A percentile compares a stretch with the other conserved stretches of the same genome.
These are phyloP conservation scores for Gasterosteus aculeatus DNA, from an alignment of 2,113 vertebrate species.

Conservation along the genomic window DNA sequence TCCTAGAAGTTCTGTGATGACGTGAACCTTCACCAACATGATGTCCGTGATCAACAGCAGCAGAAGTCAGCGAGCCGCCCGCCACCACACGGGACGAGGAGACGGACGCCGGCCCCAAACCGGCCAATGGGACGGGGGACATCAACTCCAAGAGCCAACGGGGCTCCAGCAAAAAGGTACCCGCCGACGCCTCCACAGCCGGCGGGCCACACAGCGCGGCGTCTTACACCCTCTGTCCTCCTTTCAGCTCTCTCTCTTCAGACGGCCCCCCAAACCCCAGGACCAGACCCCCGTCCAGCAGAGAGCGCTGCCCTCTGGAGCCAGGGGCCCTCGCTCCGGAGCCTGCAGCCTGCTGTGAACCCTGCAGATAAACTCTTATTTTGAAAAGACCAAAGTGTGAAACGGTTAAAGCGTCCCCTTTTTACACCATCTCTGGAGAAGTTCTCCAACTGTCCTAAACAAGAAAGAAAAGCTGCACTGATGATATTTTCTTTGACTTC, in stretches of 20 bases:
- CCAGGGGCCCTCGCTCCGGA: slow-evolving; percentile 65
- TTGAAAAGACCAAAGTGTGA: not conserved
- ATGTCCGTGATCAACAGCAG: slow-evolving; percentile 19
- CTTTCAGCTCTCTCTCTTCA: slow-evolving; percentile 77
- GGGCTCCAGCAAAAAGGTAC: slow-evolving; percentile 74
- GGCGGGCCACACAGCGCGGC: too few species aligned
- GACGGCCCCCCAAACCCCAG: slow-evolving; percentile 52
- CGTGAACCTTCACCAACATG: not conserved
- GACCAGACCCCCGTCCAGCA: slow-evolving; percentile 7
- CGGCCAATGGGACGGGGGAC: slow-evolving; percentile 58
- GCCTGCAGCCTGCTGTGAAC: slow-evolving; percentile 74
- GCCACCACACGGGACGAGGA: slow-evolving; percentile 21
- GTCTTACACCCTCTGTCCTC: not conserved
- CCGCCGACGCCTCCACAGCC: not conserved
- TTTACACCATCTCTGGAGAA: not conserved
- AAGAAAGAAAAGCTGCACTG: not conserved
- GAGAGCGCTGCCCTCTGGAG: not conserved
- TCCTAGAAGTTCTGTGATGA: too few species aligned
- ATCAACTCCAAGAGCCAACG: slow-evolving; percentile 52
- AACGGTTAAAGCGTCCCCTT: not conserved
- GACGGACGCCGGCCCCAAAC: not conserved
- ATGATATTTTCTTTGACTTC: not conserved
- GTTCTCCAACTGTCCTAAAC: not conserved
- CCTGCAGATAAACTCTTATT: not conserved
- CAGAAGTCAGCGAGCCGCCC: slow-evolving; percentile 20